Evolutionary conservation across 2,888 invertebrate genomes (phyloP).

Genomic region (Ophion costatus): DNA sequence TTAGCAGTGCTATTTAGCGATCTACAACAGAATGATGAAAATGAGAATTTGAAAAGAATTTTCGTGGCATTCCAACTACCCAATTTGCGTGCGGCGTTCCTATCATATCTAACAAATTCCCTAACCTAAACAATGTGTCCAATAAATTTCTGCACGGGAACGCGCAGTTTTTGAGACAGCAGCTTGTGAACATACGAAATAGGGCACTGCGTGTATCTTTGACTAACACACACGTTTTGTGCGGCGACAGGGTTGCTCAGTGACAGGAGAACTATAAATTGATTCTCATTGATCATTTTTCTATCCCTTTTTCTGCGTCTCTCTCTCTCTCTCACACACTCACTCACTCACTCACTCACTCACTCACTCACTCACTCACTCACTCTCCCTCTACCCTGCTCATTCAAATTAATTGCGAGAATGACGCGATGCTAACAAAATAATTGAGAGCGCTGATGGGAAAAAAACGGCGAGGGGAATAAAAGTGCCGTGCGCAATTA

Average conservation of each 20-base stretch:
- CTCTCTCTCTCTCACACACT: neutral
- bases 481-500: constrained; percentile 29
- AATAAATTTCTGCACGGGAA: too few species aligned
- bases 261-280: constrained; percentile 41
- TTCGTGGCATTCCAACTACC: too few species aligned
- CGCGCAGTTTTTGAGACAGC: too few species aligned
- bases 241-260: neutral
- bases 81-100: too few species aligned
- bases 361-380: too few species aligned
- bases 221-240: neutral
- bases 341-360: neutral
- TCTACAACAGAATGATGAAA: too few species aligned
- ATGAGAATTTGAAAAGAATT: too few species aligned
- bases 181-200: too few species aligned
- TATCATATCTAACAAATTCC: too few species aligned
- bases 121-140: too few species aligned
- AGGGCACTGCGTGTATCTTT: too few species aligned
- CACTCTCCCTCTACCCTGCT: neutral
- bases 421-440: constrained; percentile 26
- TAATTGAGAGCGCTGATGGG: constrained; percentile 25
- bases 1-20: too few species aligned
- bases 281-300: constrained; percentile 53
- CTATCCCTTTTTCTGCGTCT: neutral
- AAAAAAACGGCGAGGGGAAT: neutral
- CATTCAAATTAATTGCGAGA: constrained; percentile 40